These are phyloP conservation scores for Orthonychiurus folsomi DNA, from an alignment of 2,888 invertebrate species.

Conservation along the genomic window DNA sequence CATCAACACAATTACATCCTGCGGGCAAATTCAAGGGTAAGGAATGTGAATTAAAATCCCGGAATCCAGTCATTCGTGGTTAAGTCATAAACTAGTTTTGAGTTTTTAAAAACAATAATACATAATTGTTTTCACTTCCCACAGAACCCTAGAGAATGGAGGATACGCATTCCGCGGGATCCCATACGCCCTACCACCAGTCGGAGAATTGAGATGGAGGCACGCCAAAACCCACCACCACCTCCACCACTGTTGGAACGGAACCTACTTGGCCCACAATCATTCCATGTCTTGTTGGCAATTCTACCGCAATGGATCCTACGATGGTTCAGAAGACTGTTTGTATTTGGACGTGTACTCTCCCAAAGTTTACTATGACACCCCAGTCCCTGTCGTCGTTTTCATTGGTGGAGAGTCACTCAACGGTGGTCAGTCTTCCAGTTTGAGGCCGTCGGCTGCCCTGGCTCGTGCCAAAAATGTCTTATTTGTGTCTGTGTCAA, in stretches of 20 bases:
- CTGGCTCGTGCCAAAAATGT: constrained; percentile 69
- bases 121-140: background rate
- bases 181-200: constrained; percentile 68
- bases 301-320: constrained; percentile 56
- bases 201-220: constrained; percentile 59
- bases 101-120: background rate
- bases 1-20: constrained; percentile 63
- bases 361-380: constrained; percentile 66
- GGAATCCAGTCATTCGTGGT: no score
- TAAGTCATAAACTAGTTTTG: background rate
- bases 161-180: constrained; percentile 72
- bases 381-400: constrained; percentile 71
- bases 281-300: constrained; percentile 57
- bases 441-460: constrained; percentile 61
- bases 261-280: constrained; percentile 54
- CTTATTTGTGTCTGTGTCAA: constrained; percentile 78
- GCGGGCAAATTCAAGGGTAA: constrained; percentile 71
- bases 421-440: constrained; percentile 41
- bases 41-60: constrained; percentile 12
- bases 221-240: constrained; percentile 56
- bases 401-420: constrained; percentile 69
- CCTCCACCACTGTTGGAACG: constrained; percentile 70
- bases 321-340: constrained; percentile 69
- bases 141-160: constrained; percentile 62
- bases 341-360: constrained; percentile 72